Percentiles rank a stretch among this genome's conserved stretches.
Conservation (phyloP, 1,140 invertebrate species). For the Drosophila subpulchrella region DNA sequence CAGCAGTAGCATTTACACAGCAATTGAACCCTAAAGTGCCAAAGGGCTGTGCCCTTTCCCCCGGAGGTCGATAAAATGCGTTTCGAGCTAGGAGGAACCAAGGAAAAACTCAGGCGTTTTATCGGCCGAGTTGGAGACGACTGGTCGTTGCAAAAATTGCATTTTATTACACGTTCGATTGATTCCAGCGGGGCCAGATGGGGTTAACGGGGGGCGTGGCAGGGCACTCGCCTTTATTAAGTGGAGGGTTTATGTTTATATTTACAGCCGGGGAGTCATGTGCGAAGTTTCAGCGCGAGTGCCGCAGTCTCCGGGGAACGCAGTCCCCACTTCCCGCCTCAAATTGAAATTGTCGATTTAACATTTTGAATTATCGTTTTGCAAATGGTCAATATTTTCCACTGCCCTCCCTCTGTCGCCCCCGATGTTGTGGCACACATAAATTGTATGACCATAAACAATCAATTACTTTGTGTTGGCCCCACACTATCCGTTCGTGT, state of each 20-base stretch:
- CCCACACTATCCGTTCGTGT: neutral
- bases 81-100: constrained; percentile 18
- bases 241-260: constrained; percentile 78
- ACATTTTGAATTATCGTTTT: constrained; percentile 83
- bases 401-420: neutral
- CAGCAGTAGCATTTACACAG: constrained; percentile 62
- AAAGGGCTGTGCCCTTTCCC: constrained; percentile 48
- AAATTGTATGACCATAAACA: constrained; percentile 78
- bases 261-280: constrained; percentile 57
- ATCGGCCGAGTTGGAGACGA: constrained; percentile 38
- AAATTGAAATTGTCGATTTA: constrained; percentile 83
- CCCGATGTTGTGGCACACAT: constrained; percentile 61
- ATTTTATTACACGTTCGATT: constrained; percentile 81
- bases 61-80: constrained; percentile 36
- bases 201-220: constrained; percentile 6
- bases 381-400: constrained; percentile 80
- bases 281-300: constrained; percentile 20
- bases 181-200: constrained; percentile 50
- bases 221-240: constrained; percentile 69
- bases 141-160: constrained; percentile 61
- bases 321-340: constrained; percentile 28
- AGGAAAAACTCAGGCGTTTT: constrained; percentile 13
- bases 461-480: constrained; percentile 75
- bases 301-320: constrained; percentile 20
- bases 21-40: constrained; percentile 76